Evolutionary conservation across 2,888 invertebrate species (phyloP), one percentile per base, ranked within the genome.

Genomic region (Ophion obscuratus): DNA sequence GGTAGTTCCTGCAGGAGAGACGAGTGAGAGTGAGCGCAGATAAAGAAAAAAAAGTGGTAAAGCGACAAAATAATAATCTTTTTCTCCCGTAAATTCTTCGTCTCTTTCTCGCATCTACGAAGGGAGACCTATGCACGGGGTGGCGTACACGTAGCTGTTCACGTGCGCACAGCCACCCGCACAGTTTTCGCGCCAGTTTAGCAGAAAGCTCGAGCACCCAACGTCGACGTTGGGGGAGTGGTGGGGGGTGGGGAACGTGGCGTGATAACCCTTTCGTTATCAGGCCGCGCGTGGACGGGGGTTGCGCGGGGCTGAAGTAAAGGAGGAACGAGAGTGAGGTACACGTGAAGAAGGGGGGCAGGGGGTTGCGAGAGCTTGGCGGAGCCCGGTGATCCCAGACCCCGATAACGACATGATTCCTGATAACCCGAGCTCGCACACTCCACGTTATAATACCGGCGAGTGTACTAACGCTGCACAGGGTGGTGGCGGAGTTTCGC

Each of bases 211-310:
- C 67, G 84, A 85, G 75, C 44, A 70, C 11, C 85, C 53, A 53
- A 53, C 6, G 78, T 74, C 81, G 82, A 67, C 68, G 82, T 83
- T 7, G 67, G 78, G 59, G 11, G 82, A 44, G 66, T 59, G 81
- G 90, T 53, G 83, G 27, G 47, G 47, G 17, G 53, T 31, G 82
- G 85, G 47, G 90, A 90, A 90, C 91, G 91, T 92, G 91, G 92
- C 92, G 92, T 91, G 93, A 93, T 93, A 93, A 93, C 93, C 93
- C 93, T 93, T 93, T 91, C 92, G 93, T 93, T 94, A 93, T 93
- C 93, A 92, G 87, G 77, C 86, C 86, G 84, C 83, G 88, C 82
- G 83, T 84, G 89, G 88, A 87, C 85, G 81, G 75, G 83, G 66
- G 81, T 53, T 53, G 14, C 53, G 5, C 53, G 78, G 40, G 31